phyloP scores from a whole-genome alignment of 1,140 invertebrate genomes.

The Aphidius gifuensis region DNA sequence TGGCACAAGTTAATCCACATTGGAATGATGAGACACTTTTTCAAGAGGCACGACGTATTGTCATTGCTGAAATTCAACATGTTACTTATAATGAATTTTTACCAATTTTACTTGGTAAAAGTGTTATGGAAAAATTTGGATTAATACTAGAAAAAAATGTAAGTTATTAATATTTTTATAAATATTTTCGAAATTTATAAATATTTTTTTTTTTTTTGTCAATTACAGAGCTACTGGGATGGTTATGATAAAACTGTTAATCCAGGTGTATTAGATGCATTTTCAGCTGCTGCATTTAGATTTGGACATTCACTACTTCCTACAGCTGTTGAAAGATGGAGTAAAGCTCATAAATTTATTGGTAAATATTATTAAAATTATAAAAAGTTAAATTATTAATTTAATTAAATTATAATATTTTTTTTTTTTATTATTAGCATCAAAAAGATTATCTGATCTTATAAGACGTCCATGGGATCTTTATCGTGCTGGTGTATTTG shows the following conservation, averaged over 20 bases:
- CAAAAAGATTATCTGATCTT: constrained; percentile 82
- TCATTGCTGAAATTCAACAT: constrained; percentile 88
- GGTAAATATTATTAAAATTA: constrained; percentile 55
- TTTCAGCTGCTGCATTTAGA: constrained; percentile 84
- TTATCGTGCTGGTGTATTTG: constrained; percentile 84
- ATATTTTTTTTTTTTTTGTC: constrained; percentile 19
- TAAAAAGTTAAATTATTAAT: constrained; percentile 8
- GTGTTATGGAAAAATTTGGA: constrained; percentile 89
- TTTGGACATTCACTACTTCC: constrained; percentile 88
- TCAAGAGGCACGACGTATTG: constrained; percentile 86
- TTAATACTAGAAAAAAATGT: constrained; percentile 79
- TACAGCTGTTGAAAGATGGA: constrained; percentile 86
- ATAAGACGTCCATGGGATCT: constrained; percentile 86
- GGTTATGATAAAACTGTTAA: constrained; percentile 83
- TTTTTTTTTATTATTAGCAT: constrained; percentile 57
- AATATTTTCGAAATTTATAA: constrained; percentile 11
- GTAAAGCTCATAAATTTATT: constrained; percentile 90
- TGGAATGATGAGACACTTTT: constrained; percentile 94
- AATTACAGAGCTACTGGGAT: constrained; percentile 76
- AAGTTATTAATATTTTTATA: constrained; percentile 30
- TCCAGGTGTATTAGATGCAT: constrained; percentile 81
- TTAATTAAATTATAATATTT: constrained; percentile 37
- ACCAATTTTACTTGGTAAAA: constrained; percentile 88
- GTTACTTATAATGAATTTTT: constrained; percentile 94
- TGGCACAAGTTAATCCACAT: constrained; percentile 82